These are phyloP conservation scores for Hydrotaea diabolus DNA, from an alignment of 2,888 invertebrate genomes.

Conservation along the genomic window DNA sequence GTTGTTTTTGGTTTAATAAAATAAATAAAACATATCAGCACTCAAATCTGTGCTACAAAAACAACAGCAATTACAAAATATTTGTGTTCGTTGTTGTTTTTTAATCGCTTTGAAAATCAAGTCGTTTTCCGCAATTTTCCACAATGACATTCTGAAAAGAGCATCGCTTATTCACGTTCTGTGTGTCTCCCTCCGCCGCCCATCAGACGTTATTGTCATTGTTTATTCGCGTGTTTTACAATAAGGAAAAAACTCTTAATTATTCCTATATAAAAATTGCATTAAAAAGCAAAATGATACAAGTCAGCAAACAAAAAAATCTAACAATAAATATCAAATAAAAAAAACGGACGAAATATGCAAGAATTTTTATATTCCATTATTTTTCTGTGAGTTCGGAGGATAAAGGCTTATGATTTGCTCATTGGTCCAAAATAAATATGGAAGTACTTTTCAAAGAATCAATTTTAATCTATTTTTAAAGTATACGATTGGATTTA, in stretches of 20 bases:
- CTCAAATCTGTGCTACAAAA: not conserved
- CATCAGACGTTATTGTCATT: not conserved
- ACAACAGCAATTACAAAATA: not conserved
- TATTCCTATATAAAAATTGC: not conserved
- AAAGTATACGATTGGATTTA: no score
- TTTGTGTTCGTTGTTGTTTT: no score
- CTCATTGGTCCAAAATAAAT: no score
- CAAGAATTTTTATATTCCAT: no score
- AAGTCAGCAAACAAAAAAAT: not conserved
- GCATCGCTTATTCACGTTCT: not conserved
- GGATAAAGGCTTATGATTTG: no score
- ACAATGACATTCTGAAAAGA: not conserved
- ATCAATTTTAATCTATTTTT: no score
- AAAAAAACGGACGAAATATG: no score
- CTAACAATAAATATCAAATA: no score
- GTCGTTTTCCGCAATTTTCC: not conserved
- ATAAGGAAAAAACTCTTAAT: not conserved
- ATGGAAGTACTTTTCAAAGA: no score
- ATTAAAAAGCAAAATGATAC: not conserved
- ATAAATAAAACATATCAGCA: not conserved
- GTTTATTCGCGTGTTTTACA: not conserved
- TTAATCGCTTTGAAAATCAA: no score
- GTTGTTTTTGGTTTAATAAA: not conserved
- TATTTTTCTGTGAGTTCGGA: no score
- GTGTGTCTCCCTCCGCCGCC: not conserved